A percentile compares a stretch with the other conserved stretches of the same genome.
Conservation (phyloP, 1,140 invertebrate genomes). For the Habropoda laboriosa region DNA sequence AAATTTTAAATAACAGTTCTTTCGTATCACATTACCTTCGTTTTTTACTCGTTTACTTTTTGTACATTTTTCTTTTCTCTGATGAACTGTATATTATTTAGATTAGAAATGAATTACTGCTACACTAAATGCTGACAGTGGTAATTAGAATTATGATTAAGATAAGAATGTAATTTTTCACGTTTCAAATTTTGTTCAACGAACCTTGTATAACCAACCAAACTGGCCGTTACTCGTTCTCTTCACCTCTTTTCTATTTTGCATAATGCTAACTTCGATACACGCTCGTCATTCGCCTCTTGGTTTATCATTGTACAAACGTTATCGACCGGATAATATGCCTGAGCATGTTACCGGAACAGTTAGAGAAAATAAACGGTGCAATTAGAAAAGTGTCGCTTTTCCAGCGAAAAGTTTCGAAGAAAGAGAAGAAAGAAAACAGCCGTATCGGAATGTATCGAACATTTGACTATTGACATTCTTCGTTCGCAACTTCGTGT, state of each 20-base stretch:
- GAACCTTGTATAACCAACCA: constrained; percentile 53
- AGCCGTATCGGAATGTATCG: background rate
- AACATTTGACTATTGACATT: constrained; percentile 49
- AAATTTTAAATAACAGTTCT: too few relatives aligned
- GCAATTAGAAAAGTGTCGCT: background rate
- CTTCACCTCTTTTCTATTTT: constrained; percentile 5
- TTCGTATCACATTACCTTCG: too few relatives aligned
- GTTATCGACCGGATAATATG: background rate
- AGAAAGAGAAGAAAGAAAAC: constrained; percentile 10
- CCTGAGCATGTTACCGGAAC: background rate
- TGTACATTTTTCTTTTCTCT: background rate
- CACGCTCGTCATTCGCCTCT: background rate
- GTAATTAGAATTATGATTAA: background rate
- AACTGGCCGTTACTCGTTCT: constrained; percentile 27
- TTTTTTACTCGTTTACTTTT: too few relatives aligned
- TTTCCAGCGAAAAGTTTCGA: constrained; percentile 7
- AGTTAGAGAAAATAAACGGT: background rate
- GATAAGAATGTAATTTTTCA: background rate
- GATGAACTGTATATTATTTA: background rate
- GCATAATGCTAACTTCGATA: constrained; percentile 36
- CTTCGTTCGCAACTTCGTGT: background rate
- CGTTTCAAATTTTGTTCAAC: constrained; percentile 8
- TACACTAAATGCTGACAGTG: background rate
- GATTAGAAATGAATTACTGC: background rate
- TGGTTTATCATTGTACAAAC: constrained; percentile 27